phyloP scores from a whole-genome alignment of 2,888 invertebrate species.

The Cephonodes hylas region DNA sequence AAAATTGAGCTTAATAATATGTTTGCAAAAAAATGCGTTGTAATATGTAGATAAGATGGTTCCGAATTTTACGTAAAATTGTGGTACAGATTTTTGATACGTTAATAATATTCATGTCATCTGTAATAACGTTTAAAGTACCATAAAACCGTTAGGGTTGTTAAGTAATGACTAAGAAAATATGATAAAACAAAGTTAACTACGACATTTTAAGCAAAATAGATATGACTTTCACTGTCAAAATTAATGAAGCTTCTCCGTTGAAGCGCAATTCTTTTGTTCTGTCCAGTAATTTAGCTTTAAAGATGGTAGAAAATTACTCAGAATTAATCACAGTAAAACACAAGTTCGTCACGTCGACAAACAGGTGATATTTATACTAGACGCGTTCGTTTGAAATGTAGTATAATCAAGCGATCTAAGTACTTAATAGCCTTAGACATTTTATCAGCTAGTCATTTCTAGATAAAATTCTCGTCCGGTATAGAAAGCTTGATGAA shows the following conservation, averaged over 20 bases:
- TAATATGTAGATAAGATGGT: neutral
- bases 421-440: slow-evolving; percentile 34
- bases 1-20: neutral
- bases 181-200: neutral
- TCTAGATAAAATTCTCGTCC: slow-evolving; percentile 39
- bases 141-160: neutral
- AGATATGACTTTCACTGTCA: slow-evolving; percentile 35
- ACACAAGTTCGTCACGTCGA: neutral
- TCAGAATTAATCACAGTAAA: neutral
- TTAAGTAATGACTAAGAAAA: neutral
- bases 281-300: slow-evolving; percentile 14
- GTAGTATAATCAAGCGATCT: slow-evolving; percentile 26
- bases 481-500: slow-evolving; percentile 32
- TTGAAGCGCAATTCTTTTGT: slow-evolving; percentile 15
- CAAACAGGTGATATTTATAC: slow-evolving; percentile 23
- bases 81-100: neutral
- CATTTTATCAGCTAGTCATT: slow-evolving; percentile 31
- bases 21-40: neutral
- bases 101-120: neutral
- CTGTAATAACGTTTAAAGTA: too few relatives aligned
- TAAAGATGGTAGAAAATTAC: slow-evolving; percentile 8
- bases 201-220: neutral
- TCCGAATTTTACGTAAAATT: neutral
- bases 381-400: slow-evolving; percentile 21
- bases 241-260: slow-evolving; percentile 27